Evolutionary conservation across 2,113 vertebrate genomes (phyloP).

Genomic region (Chaenogobius annularis): DNA sequence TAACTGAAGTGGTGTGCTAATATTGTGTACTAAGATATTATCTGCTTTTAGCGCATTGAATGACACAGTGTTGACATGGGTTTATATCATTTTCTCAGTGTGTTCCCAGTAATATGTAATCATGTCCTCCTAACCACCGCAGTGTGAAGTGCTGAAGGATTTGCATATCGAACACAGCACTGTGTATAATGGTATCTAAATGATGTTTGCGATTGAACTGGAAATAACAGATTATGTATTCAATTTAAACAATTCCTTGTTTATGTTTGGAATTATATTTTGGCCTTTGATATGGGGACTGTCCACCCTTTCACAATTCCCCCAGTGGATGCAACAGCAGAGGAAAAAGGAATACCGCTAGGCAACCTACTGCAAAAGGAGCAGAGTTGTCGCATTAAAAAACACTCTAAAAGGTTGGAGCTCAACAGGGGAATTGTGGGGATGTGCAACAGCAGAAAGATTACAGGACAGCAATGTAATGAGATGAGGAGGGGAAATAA

Average conservation of each 20-base stretch:
- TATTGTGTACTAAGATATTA: not conserved
- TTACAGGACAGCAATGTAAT: slow-evolving; percentile 51
- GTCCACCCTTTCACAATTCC: not conserved
- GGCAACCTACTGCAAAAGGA: slow-evolving; percentile 50
- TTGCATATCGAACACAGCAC: slow-evolving; percentile 1
- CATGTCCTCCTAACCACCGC: slow-evolving; percentile 19
- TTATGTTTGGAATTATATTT: not conserved
- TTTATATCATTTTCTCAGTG: slow-evolving; percentile 5
- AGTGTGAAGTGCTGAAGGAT: slow-evolving; percentile 19
- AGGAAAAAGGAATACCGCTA: slow-evolving; percentile 59
- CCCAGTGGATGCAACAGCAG: slow-evolving; percentile 18
- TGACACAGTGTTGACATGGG: not conserved
- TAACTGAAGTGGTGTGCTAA: not conserved
- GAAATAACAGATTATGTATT: slow-evolving; percentile 1
- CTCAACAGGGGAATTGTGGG: slow-evolving; percentile 57
- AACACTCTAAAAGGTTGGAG: slow-evolving; percentile 69
- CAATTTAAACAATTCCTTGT: not conserved
- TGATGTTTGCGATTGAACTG: not conserved
- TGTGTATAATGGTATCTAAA: not conserved
- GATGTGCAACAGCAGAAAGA: slow-evolving; percentile 45
- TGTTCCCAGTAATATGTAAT: slow-evolving; percentile 27
- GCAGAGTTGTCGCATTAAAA: slow-evolving; percentile 69
- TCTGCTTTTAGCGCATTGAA: not conserved
- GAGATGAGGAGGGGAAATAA: slow-evolving; percentile 15
- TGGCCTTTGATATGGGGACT: no score